phyloP scores from a whole-genome alignment of 2,797 vertebrate genomes.

The Neosilurus mollespiculum region DNA sequence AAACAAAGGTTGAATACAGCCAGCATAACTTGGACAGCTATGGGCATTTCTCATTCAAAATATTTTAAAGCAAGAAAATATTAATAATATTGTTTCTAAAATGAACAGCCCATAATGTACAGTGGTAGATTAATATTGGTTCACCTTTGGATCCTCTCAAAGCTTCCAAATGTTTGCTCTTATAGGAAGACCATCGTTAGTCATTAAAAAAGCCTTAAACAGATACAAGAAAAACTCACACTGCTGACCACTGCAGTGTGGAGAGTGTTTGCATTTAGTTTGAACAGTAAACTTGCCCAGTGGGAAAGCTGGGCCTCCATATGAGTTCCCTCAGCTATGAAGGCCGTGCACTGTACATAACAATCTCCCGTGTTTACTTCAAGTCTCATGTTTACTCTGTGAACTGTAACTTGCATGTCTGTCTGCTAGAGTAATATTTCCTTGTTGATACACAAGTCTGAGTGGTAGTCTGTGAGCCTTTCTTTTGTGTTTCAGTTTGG shows the following conservation, averaged over 20 bases:
- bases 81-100: not conserved
- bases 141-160: conserved; percentile 45
- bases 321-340: conserved; percentile 23
- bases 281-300: conserved; percentile 40
- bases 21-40: conserved; percentile 52
- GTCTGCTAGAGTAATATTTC: too few relatives aligned
- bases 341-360: not conserved
- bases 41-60: conserved; percentile 52
- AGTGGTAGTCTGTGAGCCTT: too few relatives aligned
- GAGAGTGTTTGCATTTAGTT: conserved; percentile 38
- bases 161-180: conserved; percentile 40
- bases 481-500: too few relatives aligned
- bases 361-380: not conserved
- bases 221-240: conserved; percentile 30
- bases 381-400: too few relatives aligned
- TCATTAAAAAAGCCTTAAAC: conserved; percentile 69
- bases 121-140: not conserved
- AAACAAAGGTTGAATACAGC: conserved; percentile 64
- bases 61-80: conserved; percentile 37
- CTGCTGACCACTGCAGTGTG: conserved; percentile 47
- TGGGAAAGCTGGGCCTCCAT: conserved; percentile 31
- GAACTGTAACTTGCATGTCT: too few relatives aligned
- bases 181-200: conserved; percentile 65
- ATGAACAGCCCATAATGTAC: not conserved
- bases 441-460: too few relatives aligned